phyloP scores from a whole-genome alignment of 2,797 vertebrate genomes.

The Brachymystax lenok region DNA sequence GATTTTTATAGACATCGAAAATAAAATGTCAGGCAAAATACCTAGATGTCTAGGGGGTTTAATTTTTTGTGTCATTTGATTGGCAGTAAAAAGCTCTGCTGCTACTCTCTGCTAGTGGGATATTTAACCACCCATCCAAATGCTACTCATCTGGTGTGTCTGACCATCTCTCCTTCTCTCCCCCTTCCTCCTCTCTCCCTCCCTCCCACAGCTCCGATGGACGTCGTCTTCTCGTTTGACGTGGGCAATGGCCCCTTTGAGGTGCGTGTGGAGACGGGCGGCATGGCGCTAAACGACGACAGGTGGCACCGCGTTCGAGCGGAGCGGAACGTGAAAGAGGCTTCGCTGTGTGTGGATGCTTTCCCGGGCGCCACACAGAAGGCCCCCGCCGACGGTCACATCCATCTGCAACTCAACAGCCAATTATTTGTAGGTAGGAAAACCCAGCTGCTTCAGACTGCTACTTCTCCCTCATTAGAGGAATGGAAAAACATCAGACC shows the following conservation, averaged over 20 bases:
- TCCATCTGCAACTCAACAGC: slow-evolving; percentile 92
- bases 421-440: slow-evolving; percentile 92
- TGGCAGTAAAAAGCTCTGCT: not conserved
- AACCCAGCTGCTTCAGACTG: no score
- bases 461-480: no score
- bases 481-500: no score
- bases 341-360: slow-evolving; percentile 84
- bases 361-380: slow-evolving; percentile 71
- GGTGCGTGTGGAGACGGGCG: slow-evolving; percentile 74
- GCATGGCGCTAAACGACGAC: slow-evolving; percentile 80
- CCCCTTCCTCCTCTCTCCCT: not conserved
- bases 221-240: slow-evolving; percentile 91
- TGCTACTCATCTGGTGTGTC: not conserved
- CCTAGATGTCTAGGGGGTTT: not conserved
- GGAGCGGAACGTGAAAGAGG: slow-evolving; percentile 90
- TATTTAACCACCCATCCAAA: not conserved
- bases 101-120: not conserved
- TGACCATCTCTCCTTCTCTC: no score
- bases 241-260: slow-evolving; percentile 91
- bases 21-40: not conserved
- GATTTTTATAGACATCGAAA: not conserved
- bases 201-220: slow-evolving; percentile 77
- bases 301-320: slow-evolving; percentile 89
- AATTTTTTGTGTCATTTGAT: not conserved
- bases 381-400: slow-evolving; percentile 86